Base-by-base conservation (phyloP, 2,797 vertebrate species). In the Sebastes oblongus region DNA sequence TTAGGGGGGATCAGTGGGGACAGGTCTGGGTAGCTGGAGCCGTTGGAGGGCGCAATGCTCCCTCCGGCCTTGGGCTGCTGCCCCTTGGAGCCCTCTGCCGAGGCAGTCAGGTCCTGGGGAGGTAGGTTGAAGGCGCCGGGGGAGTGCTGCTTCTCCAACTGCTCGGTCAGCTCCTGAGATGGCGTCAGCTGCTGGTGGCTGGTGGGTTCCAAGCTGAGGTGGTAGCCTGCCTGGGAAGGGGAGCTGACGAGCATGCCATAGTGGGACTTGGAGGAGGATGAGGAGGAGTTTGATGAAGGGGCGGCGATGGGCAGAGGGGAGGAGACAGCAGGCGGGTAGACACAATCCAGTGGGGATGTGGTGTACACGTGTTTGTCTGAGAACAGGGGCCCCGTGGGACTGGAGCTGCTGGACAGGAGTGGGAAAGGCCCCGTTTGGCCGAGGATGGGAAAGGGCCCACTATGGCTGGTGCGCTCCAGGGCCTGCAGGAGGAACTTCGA, bases 401-500 rank as follows among this genome's bases (percentile, higher is more conserved):
- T 97, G 91, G 96, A 97, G 80, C 96, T 96, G 84, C 96, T 97
- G 73, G 98, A 97, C 92, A 99, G 93, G 80, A 99, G 95, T 75
- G 98, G 96, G 89, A 99, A 99, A 10, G 98, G 97, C 88, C 98
- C 98, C 18, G 96, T 95, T 4, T 96, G 96, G 69, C 97, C 97
- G 65, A 98, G 96, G 85, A 96, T 91, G 55, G 94, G 92, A 93
- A 99, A 99, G 88, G 97, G 95, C 80, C 96, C 96, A 59, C 96
- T 98, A 80, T 99, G 98, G 94, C 97, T 98, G 89, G 98, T 99
- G 94, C 98, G 97, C 94, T 99, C 98, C 93, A 99, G 96, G 82
- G 98, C 98, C 94, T 99, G 98, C 65, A 99, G 96, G 91, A 99
- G 97, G 94, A 98, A 99, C 94, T 99, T 99, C 2, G 98, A 99